phyloP scores from a whole-genome alignment of 2,797 vertebrate genomes.

The Brachyrhaphis roseni region DNA sequence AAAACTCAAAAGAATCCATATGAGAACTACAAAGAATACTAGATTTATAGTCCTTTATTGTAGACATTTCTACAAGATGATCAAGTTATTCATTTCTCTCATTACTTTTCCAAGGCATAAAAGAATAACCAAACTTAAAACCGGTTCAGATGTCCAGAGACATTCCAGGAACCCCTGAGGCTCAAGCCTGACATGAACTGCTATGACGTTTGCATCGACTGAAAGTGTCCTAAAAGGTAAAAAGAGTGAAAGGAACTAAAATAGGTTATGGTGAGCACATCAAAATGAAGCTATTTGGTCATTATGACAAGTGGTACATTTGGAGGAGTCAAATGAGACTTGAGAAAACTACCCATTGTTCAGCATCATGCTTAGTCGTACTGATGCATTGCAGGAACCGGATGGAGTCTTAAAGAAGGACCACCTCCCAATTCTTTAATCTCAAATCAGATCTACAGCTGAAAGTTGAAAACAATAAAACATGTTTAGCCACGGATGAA shows the following conservation, averaged over 20 bases:
- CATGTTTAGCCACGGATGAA: background rate
- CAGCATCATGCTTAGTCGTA: background rate
- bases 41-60: background rate
- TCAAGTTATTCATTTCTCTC: background rate
- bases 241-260: background rate
- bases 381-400: background rate
- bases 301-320: background rate
- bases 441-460: background rate
- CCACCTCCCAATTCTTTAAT: background rate
- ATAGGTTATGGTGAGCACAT: background rate
- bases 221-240: background rate
- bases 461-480: background rate
- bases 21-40: background rate
- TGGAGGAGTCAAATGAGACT: background rate
- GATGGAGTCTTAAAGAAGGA: background rate
- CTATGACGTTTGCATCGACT: background rate
- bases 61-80: background rate
- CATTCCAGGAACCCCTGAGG: background rate
- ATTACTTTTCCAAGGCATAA: background rate
- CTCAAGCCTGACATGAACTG: background rate
- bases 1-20: background rate
- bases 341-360: background rate
- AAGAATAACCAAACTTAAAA: background rate
- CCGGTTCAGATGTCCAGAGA: background rate
- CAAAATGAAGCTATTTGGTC: background rate